phyloP scores from a whole-genome alignment of 2,113 vertebrate species.

The Tiliqua scincoides region DNA sequence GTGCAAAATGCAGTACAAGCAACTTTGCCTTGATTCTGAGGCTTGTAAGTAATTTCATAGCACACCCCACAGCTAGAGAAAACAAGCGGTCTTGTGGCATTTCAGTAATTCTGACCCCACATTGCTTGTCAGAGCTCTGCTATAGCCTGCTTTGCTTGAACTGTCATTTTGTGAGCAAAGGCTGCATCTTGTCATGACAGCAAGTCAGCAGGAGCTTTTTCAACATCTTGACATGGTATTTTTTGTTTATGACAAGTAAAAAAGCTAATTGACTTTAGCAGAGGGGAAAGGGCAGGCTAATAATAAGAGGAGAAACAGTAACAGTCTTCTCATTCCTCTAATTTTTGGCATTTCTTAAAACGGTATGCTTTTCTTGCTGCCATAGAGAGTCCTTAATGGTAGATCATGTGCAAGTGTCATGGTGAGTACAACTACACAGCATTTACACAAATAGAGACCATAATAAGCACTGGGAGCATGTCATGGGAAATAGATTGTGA shows the following conservation, averaged over 20 bases:
- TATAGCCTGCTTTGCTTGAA: not conserved
- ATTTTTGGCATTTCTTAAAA: not conserved
- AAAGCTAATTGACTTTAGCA: not conserved
- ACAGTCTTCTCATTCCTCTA: not conserved
- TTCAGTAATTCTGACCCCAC: not conserved
- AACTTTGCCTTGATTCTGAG: not conserved
- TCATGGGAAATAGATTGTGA: not conserved
- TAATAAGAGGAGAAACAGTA: not conserved
- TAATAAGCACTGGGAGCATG: not conserved
- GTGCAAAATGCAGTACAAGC: not conserved
- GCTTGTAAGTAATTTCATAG: not conserved
- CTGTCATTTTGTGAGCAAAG: not conserved
- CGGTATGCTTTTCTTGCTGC: not conserved
- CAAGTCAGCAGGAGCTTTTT: conserved; percentile 20
- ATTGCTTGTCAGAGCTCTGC: not conserved
- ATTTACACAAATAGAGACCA: not conserved
- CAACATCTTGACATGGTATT: not conserved
- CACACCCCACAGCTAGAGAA: accelerated
- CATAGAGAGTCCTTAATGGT: not conserved
- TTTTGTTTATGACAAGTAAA: not conserved
- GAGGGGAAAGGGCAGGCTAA: not conserved
- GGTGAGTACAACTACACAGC: not conserved
- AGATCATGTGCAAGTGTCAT: not conserved
- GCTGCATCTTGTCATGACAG: not conserved
- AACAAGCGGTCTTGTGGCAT: not conserved